Conservation (phyloP, 2,888 invertebrate genomes). For the Camptogramma bilineatum region DNA sequence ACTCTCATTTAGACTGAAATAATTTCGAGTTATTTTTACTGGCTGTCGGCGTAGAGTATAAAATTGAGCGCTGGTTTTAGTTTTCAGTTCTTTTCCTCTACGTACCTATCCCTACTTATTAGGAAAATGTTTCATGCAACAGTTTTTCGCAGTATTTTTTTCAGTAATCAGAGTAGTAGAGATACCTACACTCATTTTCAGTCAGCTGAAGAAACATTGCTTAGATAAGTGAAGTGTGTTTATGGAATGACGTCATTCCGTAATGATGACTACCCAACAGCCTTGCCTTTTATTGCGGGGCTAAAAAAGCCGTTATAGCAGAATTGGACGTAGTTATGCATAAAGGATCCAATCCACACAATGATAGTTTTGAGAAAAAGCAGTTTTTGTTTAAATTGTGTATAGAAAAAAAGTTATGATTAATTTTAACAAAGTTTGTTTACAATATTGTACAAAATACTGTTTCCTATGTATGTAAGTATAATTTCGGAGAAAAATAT, state of each 20-base stretch:
- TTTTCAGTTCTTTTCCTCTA: background rate
- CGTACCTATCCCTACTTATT: too few species aligned
- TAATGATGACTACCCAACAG: slow-evolving; percentile 27
- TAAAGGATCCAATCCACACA: too few species aligned
- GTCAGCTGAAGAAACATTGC: slow-evolving; percentile 48
- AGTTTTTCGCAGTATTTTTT: background rate
- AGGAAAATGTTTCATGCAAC: background rate
- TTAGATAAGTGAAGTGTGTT: slow-evolving; percentile 22
- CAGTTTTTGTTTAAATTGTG: too few species aligned
- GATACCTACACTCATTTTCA: slow-evolving; percentile 39
- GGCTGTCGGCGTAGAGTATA: slow-evolving; percentile 9
- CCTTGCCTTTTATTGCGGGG: slow-evolving; percentile 31
- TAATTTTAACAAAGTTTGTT: too few species aligned
- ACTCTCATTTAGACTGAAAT: slow-evolving; percentile 21
- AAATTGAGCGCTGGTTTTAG: background rate
- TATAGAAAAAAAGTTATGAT: too few species aligned
- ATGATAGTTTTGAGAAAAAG: too few species aligned
- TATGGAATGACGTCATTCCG: slow-evolving; percentile 34
- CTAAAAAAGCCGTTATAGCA: too few species aligned
- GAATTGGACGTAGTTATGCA: too few species aligned
- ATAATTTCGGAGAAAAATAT: too few species aligned
- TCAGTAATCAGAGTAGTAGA: slow-evolving; percentile 8
- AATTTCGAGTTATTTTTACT: slow-evolving; percentile 28
- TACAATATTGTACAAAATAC: too few species aligned
- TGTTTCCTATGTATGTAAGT: too few species aligned